phyloP scores from a whole-genome alignment of 2,888 invertebrate species.

The Callimorpha dominula region DNA sequence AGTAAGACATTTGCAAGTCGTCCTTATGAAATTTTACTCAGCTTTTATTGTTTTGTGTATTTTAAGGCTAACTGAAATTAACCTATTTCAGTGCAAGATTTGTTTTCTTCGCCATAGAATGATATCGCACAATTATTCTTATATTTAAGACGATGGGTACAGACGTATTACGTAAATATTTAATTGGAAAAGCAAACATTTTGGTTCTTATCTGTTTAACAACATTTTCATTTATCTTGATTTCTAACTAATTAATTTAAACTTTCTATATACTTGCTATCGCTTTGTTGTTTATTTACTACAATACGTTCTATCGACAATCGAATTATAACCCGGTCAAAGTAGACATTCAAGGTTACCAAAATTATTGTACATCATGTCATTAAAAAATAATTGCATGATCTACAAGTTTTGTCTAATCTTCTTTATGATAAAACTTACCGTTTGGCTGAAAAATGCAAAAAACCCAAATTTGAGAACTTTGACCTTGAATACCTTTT shows the following conservation, averaged over 20 bases:
- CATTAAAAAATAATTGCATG: no score
- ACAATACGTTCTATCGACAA: constrained; percentile 22
- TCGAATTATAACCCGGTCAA: constrained; percentile 37
- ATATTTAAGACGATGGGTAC: neutral
- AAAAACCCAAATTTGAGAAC: no score
- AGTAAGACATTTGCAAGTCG: constrained; percentile 41
- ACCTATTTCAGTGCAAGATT: neutral
- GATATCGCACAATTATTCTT: constrained; percentile 10
- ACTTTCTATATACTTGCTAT: neutral
- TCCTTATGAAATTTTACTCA: constrained; percentile 31
- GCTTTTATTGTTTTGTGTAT: constrained; percentile 31
- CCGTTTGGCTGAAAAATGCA: no score
- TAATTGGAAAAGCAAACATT: constrained; percentile 2
- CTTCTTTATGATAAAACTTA: no score
- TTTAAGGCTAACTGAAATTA: constrained; percentile 24
- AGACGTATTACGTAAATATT: constrained; percentile 17
- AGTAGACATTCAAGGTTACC: no score
- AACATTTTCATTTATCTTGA: constrained; percentile 1
- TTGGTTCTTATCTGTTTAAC: constrained; percentile 3
- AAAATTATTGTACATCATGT: no score
- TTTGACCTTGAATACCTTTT: no score
- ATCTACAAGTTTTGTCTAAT: no score
- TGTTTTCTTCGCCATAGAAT: constrained; percentile 12
- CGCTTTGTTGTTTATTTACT: neutral
- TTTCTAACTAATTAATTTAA: constrained; percentile 1